Evolutionary conservation across 2,888 invertebrate genomes (phyloP), one percentile per base, ranked within the genome.

Genomic region (Protula sp.): DNA sequence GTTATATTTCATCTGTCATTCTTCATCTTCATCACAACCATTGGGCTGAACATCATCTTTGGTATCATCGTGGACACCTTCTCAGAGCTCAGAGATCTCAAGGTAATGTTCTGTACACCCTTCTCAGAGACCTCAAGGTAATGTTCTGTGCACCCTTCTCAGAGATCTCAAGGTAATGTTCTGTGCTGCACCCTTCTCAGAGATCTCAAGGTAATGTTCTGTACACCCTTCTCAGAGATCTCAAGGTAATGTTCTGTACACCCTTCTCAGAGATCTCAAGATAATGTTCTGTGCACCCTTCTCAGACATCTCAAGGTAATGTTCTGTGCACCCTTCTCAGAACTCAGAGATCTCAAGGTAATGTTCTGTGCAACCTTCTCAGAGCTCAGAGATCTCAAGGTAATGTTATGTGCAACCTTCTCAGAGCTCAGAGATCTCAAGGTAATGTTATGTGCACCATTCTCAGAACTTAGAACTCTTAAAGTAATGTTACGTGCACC

Each of bases 31-130:
- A 79, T 81, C 71, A 80, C 81, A 24, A 81, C 81, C 50, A 81
- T 81, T 63, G 81, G 81, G 28, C 72, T 81, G 58, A 81, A 81
- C 75, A 81, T 81, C 70, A 81, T 81, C 73, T 80, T 81, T 61
- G 81, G 81, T 71, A 81, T 81, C 72, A 81, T 81, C 57, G 80
- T 81, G 30, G 81, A 81, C 69, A 81, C 81, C 2, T 81, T 81
- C 73, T 79, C 79, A 2, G 80, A 81, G 64, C 75, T 81, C 19
- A 68, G 81, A 65, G 81, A 81, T 65, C 71, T 78, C 52, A 81
- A 81, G 76, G 80, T 81, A 57, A 61, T 62, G 9, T 14, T n/a
- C n/a, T 38, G 9, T 38, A 38, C 45, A 24, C 45, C n/a, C n/a
- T n/a, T n/a, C 73, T 79, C 79, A 2, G 80, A 81, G 64, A 38